These are phyloP conservation scores for Xestoiulus laeticollis DNA, from an alignment of 2,888 invertebrate genomes.

Conservation along the genomic window DNA sequence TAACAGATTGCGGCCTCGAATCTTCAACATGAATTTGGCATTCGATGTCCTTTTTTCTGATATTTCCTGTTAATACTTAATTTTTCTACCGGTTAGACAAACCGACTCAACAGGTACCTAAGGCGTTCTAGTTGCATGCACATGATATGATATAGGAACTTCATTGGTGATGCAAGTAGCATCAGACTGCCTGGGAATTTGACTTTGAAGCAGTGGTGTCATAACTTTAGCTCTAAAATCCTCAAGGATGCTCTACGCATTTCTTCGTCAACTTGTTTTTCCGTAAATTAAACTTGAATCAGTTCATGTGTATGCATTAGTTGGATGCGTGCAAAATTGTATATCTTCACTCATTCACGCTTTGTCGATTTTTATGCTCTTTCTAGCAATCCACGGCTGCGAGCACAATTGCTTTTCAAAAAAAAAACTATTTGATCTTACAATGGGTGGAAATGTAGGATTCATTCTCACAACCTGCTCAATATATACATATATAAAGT, in stretches of 20 bases:
- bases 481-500: background rate
- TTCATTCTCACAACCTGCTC: background rate
- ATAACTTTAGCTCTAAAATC: background rate
- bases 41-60: too few relatives aligned
- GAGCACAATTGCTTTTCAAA: slow-evolving; percentile 32
- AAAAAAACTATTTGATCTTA: slow-evolving; percentile 32
- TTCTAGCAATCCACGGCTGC: slow-evolving; percentile 1
- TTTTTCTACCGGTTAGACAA: too few relatives aligned
- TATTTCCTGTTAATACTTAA: too few relatives aligned
- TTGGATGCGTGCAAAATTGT: slow-evolving; percentile 14
- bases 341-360: slow-evolving; percentile 46
- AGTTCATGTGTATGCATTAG: slow-evolving; percentile 45
- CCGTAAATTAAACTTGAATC: slow-evolving; percentile 41
- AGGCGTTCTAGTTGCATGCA: background rate
- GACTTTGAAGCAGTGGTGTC: background rate
- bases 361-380: slow-evolving; percentile 44
- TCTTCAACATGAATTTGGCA: too few relatives aligned
- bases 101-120: background rate
- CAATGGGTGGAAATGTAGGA: background rate
- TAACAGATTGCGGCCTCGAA: too few relatives aligned
- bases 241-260: background rate
- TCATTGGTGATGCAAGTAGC: background rate
- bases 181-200: background rate
- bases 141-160: background rate
- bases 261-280: slow-evolving; percentile 4